Conservation (phyloP, 2,888 invertebrate genomes). For the Coelogynopora nodosa region DNA sequence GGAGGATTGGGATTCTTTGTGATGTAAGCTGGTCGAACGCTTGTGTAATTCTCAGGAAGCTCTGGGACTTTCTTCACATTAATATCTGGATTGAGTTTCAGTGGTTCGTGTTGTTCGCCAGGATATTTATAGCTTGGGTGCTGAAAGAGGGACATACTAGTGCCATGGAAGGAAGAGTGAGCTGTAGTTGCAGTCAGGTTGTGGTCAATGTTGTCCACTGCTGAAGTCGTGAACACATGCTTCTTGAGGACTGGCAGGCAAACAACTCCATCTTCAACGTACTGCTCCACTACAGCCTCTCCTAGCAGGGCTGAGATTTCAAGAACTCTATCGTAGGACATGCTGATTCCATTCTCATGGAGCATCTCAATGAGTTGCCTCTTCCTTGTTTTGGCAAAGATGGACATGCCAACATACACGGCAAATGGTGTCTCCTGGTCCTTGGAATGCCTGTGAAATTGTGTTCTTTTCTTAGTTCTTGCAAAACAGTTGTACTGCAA, state of each 20-base stretch:
- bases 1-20: neutral
- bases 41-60: neutral
- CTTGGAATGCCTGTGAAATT: constrained; percentile 20
- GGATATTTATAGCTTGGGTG: neutral
- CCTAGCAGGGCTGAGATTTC: constrained; percentile 47
- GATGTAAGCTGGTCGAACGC: neutral
- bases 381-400: constrained; percentile 50
- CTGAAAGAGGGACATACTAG: too few relatives aligned
- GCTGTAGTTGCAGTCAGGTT: neutral
- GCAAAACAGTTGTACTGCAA: neutral
- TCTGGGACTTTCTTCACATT: neutral
- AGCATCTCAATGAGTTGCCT: constrained; percentile 47
- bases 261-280: constrained; percentile 44
- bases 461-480: neutral
- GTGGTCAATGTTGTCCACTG: neutral
- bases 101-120: neutral
- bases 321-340: constrained; percentile 50
- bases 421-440: constrained; percentile 21
- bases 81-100: neutral
- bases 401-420: constrained; percentile 46
- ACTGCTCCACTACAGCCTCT: constrained; percentile 32
- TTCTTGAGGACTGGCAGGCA: constrained; percentile 43
- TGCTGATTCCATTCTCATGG: constrained; percentile 48
- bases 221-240: neutral
- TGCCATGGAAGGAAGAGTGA: neutral